Evolutionary conservation across 2,113 vertebrate genomes (phyloP).

Genomic region (Lates calcarifer): DNA sequence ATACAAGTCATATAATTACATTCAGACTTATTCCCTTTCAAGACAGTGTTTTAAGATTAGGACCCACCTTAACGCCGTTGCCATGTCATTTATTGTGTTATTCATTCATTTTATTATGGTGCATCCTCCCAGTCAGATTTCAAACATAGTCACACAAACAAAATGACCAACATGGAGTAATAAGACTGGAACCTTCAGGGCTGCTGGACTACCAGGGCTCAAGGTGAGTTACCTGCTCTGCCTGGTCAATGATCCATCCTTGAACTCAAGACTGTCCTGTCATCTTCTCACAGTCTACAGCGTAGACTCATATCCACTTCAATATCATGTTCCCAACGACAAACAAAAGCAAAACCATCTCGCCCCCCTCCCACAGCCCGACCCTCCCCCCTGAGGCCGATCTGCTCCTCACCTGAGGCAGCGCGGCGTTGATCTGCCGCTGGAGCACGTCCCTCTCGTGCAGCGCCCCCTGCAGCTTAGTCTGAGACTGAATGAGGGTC

Average conservation of each 20-base stretch:
- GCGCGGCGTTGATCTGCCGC: slow-evolving; percentile 94
- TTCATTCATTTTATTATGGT: not conserved
- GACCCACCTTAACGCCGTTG: not conserved
- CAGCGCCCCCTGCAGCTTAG: slow-evolving; percentile 92
- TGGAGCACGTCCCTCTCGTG: slow-evolving; percentile 97
- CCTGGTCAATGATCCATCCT: not conserved
- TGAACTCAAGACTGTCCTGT: not conserved
- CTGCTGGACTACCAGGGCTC: not conserved
- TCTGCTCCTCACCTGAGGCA: slow-evolving; percentile 92
- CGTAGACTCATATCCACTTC: not conserved
- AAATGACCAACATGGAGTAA: not conserved
- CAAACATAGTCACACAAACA: not conserved
- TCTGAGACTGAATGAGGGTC: slow-evolving; percentile 91
- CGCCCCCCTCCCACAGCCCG: not conserved
- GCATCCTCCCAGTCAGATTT: not conserved
- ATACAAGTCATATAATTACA: not conserved
- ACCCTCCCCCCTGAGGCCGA: slow-evolving; percentile 3
- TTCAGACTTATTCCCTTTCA: not conserved
- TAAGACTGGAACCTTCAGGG: not conserved
- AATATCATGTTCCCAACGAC: not conserved
- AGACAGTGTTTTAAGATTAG: not conserved
- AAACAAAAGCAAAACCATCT: not conserved
- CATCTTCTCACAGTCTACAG: not conserved
- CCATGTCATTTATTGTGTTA: not conserved
- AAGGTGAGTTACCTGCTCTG: not conserved